Conservation (phyloP, 2,113 vertebrate species). For the Falco punctatus region DNA sequence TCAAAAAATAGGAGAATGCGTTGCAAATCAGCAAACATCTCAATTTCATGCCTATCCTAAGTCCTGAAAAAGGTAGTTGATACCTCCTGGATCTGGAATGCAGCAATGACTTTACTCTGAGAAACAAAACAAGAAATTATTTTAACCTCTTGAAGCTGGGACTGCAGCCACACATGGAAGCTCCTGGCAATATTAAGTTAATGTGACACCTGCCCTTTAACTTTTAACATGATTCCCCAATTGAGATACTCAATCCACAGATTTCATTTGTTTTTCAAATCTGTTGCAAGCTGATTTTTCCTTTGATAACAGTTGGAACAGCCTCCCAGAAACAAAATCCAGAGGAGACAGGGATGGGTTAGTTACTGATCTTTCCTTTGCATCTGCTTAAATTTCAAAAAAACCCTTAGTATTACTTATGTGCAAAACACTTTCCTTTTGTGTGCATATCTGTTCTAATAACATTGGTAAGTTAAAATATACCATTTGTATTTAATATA, state of each 20-base stretch:
- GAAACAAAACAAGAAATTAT: background rate
- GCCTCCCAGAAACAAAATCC: background rate
- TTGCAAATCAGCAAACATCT: constrained; percentile 53
- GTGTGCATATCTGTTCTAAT: background rate
- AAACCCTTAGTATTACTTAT: background rate
- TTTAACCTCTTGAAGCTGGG: background rate
- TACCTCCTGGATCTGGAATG: constrained; percentile 16
- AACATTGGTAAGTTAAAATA: background rate
- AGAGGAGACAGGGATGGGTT: background rate
- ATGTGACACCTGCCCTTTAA: background rate
- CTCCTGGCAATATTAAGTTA: background rate
- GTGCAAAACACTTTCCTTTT: background rate
- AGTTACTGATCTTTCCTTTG: background rate
- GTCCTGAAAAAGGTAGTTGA: constrained; percentile 1
- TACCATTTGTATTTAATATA: background rate
- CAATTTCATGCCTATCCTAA: constrained; percentile 34
- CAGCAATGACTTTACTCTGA: background rate
- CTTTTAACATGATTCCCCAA: background rate
- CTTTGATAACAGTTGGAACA: background rate
- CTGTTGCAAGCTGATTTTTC: background rate
- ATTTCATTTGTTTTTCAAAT: background rate
- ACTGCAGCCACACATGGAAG: background rate
- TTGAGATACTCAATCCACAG: background rate
- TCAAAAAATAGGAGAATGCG: background rate
- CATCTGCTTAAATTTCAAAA: background rate